These are phyloP conservation scores for Embiotoca jacksoni DNA, from an alignment of 2,113 vertebrate genomes.

Conservation along the genomic window DNA sequence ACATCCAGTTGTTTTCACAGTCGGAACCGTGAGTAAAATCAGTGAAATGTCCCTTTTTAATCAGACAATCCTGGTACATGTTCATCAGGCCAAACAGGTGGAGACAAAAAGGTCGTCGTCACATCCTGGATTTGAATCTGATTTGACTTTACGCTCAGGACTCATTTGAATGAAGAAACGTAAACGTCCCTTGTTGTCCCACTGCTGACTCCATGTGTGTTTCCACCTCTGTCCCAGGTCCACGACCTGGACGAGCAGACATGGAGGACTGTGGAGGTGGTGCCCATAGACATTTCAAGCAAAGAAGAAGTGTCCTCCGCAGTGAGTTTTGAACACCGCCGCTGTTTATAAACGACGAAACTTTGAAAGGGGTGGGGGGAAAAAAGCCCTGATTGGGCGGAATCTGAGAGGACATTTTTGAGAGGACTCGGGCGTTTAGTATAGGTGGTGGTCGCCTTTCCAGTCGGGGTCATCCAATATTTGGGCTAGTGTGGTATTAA, in stretches of 20 bases:
- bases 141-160: not conserved
- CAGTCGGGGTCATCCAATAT: not conserved
- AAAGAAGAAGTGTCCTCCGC: conserved; percentile 90
- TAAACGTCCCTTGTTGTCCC: too few relatives aligned
- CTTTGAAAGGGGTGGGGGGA: too few relatives aligned
- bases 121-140: conserved; percentile 26
- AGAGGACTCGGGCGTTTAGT: too few relatives aligned
- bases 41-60: too few relatives aligned
- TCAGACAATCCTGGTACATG: not conserved
- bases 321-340: conserved; percentile 83
- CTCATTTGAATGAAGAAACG: conserved; percentile 28
- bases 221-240: conserved; percentile 82
- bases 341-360: not conserved
- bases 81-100: not conserved
- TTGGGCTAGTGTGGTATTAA: not conserved
- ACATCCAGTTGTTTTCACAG: too few relatives aligned
- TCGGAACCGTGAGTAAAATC: too few relatives aligned
- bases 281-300: conserved; percentile 95
- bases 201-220: not conserved
- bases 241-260: conserved; percentile 94
- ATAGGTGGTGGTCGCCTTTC: too few relatives aligned
- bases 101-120: too few relatives aligned
- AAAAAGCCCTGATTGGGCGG: too few relatives aligned
- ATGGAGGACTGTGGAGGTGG: conserved; percentile 94
- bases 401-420: too few relatives aligned